Evolutionary conservation across 2,888 invertebrate species (phyloP).

Genomic region (Cheilosia impressa): DNA sequence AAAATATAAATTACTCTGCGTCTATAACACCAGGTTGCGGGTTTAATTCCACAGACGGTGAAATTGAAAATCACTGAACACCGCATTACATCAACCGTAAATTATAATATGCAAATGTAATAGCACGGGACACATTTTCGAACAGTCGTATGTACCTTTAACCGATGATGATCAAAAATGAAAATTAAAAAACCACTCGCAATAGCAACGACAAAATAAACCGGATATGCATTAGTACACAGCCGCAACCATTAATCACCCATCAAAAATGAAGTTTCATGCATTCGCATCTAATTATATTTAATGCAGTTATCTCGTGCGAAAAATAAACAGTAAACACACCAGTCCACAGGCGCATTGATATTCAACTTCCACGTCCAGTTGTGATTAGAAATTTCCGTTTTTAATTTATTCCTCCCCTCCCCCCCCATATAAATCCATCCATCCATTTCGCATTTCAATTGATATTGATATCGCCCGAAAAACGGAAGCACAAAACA

Average conservation of each 20-base stretch:
- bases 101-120: no score
- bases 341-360: neutral
- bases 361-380: neutral
- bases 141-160: no score
- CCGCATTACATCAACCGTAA: no score
- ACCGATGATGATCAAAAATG: neutral
- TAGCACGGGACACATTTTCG: neutral
- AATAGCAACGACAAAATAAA: neutral
- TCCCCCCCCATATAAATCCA: neutral
- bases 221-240: neutral
- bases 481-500: neutral
- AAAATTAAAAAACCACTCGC: neutral
- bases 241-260: neutral
- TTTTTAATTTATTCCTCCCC: constrained; percentile 9
- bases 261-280: constrained; percentile 1
- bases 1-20: no score
- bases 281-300: constrained; percentile 4
- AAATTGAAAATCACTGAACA: no score
- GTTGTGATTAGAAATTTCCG: constrained; percentile 14
- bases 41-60: no score
- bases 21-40: no score
- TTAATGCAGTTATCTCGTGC: neutral
- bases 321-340: neutral
- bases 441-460: neutral
- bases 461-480: neutral